Conservation (phyloP, 1,140 invertebrate genomes). For the Nylanderia fulva region DNA sequence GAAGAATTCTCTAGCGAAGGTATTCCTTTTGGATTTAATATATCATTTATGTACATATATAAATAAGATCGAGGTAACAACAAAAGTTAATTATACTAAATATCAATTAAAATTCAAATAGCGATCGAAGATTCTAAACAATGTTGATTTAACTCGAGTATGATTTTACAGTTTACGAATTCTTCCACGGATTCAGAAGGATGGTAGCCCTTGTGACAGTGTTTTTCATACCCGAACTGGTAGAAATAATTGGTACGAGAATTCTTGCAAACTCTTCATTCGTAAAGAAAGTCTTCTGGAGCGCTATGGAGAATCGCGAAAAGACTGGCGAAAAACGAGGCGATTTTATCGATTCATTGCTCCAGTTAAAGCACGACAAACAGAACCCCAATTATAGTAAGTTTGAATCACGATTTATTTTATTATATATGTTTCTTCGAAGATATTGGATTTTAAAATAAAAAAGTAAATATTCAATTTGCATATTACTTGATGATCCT, state of each 20-base stretch:
- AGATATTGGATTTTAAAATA: too few species aligned
- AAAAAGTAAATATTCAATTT: too few species aligned
- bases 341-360: constrained; percentile 82
- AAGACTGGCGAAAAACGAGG: constrained; percentile 78
- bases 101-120: not conserved
- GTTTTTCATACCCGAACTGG: constrained; percentile 81
- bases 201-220: constrained; percentile 81
- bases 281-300: constrained; percentile 79
- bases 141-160: not conserved
- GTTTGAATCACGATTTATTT: constrained; percentile 35
- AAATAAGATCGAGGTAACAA: too few species aligned
- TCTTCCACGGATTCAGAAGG: constrained; percentile 80
- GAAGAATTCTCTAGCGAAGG: constrained; percentile 81
- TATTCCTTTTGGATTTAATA: constrained; percentile 28
- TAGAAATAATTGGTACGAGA: constrained; percentile 74
- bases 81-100: too few species aligned
- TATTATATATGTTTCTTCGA: too few species aligned
- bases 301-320: constrained; percentile 77
- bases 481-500: too few species aligned
- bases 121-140: not conserved
- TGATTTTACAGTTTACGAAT: constrained; percentile 74
- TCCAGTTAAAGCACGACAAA: constrained; percentile 80
- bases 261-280: constrained; percentile 53
- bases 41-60: too few species aligned
- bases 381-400: constrained; percentile 80